Base-by-base conservation (phyloP, 2,888 invertebrate genomes). In the Troides helena region DNA sequence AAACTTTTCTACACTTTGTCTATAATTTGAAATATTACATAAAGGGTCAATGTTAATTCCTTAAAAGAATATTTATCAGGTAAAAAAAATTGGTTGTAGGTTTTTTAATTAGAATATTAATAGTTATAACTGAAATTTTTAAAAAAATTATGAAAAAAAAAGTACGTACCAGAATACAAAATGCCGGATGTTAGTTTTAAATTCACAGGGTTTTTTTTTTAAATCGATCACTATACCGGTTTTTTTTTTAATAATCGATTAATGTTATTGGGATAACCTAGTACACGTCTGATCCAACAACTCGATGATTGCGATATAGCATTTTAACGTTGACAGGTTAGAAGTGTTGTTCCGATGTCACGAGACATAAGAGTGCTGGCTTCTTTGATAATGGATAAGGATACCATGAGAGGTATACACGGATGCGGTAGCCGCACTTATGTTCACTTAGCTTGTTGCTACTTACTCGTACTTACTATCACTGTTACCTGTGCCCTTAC, bases 371-470 rank as follows among this genome's bases (percentile, higher is more conserved):
- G 82, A 82, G 78, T 72, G 77, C 78, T 77, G 77, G 78, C 78
- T 81, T 75, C 65, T 74, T 74, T 78, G 85, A 89, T 88, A 87
- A 86, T 82, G 85, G 83, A 84, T 85, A 82, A 83, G 83, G 81
- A 78, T 75, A 76, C 81, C 83, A 85, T 80, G 83, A 80, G 81
- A 81, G 39, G 6, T 36, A 18, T 46, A n/a, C 65, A 14, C 57
- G 14, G 43, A 65, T 39, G 39, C 58, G 50, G 70, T 67, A 69
- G 66, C 69, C 67, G 71, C 57, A 67, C 69, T 43, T 60, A 61
- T 50, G 58, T 50, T 56, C 61, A 67, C 8, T 53, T 53, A 53
- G 14, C n/a, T 1, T 53, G n/a, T 7, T 53, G 53, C 5, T 53
- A 53, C n/a, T 46, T 30, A 3, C 30, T 30, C 30, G 30, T 53